Conservation (phyloP, 2,888 invertebrate genomes). For the Mesopsocus fuscifrons region DNA sequence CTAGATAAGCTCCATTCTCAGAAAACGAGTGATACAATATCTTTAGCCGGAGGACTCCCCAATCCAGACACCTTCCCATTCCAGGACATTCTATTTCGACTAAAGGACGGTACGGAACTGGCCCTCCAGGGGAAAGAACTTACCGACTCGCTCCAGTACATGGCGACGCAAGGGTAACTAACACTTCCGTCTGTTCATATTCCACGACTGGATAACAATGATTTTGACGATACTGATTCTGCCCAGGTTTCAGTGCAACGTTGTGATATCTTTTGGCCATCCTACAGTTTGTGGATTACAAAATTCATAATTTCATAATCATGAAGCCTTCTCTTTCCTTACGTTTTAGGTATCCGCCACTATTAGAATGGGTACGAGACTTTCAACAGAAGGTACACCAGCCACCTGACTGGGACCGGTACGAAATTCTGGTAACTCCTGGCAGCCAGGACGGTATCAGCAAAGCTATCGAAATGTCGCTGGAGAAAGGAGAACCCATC, state of each 20-base stretch:
- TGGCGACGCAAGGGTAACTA: conserved; percentile 47
- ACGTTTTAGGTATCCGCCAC: conserved; percentile 33
- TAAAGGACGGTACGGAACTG: conserved; percentile 33
- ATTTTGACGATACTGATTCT: neutral
- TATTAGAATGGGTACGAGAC: conserved; percentile 37
- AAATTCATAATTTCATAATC: too few species aligned
- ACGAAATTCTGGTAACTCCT: conserved; percentile 39
- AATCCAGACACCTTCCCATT: conserved; percentile 54
- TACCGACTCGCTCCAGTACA: conserved; percentile 49
- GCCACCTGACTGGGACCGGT: conserved; percentile 36
- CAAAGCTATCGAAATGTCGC: conserved; percentile 48
- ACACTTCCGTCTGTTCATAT: conserved; percentile 4
- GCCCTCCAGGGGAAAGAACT: conserved; percentile 37
- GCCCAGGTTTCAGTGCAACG: neutral
- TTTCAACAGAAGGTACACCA: conserved; percentile 43
- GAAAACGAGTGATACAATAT: conserved; percentile 30
- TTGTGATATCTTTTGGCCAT: neutral
- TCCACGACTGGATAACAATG: neutral
- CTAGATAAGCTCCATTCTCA: conserved; percentile 32
- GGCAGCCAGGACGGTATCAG: conserved; percentile 64
- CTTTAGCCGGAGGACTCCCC: conserved; percentile 54
- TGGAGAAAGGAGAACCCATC: conserved; percentile 49
- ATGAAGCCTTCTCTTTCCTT: too few species aligned
- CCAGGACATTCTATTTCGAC: conserved; percentile 34
- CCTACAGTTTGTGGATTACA: too few species aligned